Evolutionary conservation across 37 sponge, comb jelly and placozoan genomes (phyloP).

Genomic region (Agelas oroides): DNA sequence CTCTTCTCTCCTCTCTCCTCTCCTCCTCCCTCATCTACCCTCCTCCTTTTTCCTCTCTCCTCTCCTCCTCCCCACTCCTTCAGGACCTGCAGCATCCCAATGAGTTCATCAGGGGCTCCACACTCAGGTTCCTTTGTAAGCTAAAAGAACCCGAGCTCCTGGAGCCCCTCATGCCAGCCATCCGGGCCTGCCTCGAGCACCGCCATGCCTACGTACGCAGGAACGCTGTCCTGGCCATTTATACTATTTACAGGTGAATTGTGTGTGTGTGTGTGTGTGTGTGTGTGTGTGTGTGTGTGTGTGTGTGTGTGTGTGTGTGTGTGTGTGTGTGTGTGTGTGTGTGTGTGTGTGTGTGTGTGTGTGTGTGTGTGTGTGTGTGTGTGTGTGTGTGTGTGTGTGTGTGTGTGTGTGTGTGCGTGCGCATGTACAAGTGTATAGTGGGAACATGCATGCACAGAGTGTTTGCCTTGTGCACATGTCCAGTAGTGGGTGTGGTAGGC

Average conservation of each 20-base stretch:
- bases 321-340: neutral
- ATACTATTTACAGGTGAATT: slow-evolving; percentile 99
- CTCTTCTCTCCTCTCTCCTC: no score
- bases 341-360: no score
- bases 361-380: no score
- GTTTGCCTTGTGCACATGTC: no score
- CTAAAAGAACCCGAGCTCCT: slow-evolving; percentile 97
- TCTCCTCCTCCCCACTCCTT: neutral
- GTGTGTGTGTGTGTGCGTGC: no score
- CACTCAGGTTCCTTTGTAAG: slow-evolving; percentile 97
- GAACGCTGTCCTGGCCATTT: slow-evolving; percentile 99
- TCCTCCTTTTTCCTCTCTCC: no score
- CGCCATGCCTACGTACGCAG: slow-evolving; percentile 97
- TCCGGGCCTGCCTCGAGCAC: slow-evolving; percentile 95
- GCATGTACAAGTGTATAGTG: no score
- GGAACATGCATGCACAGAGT: no score
- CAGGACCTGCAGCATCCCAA: slow-evolving; percentile 99
- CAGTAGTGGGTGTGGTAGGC: no score
- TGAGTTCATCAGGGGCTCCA: slow-evolving; percentile 97
- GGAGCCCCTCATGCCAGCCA: slow-evolving; percentile 99
- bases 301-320: neutral
- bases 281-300: neutral
- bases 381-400: no score
- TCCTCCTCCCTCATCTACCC: no score
- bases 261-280: no score